These are phyloP conservation scores for Lepus oiostolus DNA, from an alignment of 2,797 vertebrate species.

Conservation along the genomic window DNA sequence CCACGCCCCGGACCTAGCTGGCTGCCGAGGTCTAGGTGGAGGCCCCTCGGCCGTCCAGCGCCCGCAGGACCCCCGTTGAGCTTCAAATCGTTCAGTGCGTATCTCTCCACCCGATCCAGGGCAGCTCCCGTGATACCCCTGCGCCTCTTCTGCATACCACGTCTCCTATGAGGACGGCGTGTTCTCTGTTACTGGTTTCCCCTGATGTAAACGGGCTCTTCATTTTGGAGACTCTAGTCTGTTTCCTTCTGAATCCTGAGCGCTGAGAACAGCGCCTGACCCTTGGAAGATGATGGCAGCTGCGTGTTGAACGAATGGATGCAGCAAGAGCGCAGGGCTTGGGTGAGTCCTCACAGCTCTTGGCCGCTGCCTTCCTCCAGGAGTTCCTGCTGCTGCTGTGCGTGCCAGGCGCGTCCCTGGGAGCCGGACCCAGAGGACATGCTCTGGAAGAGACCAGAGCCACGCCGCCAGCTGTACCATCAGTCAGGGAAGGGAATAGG, in stretches of 20 bases:
- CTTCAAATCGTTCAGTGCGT: background rate
- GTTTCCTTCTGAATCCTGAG: background rate
- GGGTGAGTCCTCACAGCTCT: too few species aligned
- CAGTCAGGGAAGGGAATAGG: background rate
- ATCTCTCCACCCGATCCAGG: background rate
- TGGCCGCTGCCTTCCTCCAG: background rate
- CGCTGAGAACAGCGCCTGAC: background rate
- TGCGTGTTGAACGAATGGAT: background rate
- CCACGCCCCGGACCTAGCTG: background rate
- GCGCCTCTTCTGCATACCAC: background rate
- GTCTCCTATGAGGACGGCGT: background rate
- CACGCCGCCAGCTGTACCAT: background rate
- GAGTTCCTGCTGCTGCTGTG: too few species aligned
- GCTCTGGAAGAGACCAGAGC: background rate
- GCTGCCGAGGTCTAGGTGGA: background rate
- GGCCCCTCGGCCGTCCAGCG: background rate
- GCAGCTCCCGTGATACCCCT: background rate
- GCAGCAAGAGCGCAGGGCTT: too few species aligned
- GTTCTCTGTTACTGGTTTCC: background rate
- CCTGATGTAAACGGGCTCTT: background rate
- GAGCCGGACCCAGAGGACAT: background rate
- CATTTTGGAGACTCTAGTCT: background rate
- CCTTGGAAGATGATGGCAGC: background rate
- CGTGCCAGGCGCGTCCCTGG: background rate
- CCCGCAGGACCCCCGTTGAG: background rate